Evolutionary conservation across 1,140 invertebrate genomes (phyloP).

Genomic region (Ips typographus): DNA sequence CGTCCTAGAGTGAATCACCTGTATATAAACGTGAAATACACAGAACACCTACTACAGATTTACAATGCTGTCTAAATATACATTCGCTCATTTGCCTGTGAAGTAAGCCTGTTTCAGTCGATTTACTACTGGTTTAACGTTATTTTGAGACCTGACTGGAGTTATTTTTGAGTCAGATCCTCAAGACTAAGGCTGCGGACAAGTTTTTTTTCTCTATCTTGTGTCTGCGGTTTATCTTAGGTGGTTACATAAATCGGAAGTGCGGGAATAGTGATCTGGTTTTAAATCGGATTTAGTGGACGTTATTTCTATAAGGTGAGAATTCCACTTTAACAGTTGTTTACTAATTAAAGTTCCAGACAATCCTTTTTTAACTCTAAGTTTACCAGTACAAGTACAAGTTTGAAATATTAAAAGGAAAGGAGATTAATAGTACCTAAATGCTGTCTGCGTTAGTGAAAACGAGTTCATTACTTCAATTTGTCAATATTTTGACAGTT

Average conservation of each 20-base stretch:
- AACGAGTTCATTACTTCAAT: no score
- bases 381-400: no score
- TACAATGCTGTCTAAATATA: slow-evolving; percentile 34
- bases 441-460: no score
- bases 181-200: slow-evolving; percentile 23
- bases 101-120: slow-evolving; percentile 22
- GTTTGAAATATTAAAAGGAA: no score
- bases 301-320: no score
- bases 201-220: slow-evolving; percentile 15
- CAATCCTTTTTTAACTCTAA: no score
- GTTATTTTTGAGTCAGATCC: slow-evolving; percentile 28
- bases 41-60: slow-evolving; percentile 29
- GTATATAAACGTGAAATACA: slow-evolving; percentile 13
- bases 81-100: slow-evolving; percentile 23
- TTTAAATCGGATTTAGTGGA: no score
- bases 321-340: no score
- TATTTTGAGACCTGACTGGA: slow-evolving; percentile 19
- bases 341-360: no score
- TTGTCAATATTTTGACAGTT: no score
- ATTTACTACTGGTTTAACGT: slow-evolving; percentile 24
- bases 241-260: slow-evolving; percentile 11
- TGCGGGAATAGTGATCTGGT: neutral
- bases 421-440: no score
- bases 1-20: slow-evolving; percentile 15
- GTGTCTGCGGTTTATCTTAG: neutral